A percentile compares a stretch with the other conserved stretches of the same genome.
phyloP scores from a whole-genome alignment of 2,888 invertebrate species.

The Cataglyphis altisquamis region DNA sequence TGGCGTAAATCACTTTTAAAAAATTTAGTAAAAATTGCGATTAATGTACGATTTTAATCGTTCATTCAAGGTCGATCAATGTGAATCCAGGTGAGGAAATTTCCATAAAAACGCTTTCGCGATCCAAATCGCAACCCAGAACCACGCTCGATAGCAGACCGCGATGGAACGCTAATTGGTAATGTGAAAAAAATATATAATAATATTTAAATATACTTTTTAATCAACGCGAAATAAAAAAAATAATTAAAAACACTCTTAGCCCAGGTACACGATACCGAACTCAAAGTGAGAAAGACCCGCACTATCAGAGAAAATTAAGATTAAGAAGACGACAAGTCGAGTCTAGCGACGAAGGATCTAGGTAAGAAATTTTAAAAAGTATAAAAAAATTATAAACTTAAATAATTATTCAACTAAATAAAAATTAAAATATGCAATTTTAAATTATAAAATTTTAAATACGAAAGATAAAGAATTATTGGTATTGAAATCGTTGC shows the following conservation, averaged over 20 bases:
- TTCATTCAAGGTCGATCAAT: constrained; percentile 75
- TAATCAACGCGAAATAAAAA: neutral
- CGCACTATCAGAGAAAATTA: constrained; percentile 91
- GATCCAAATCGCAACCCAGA: constrained; percentile 80
- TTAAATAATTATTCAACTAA: neutral
- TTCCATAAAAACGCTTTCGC: constrained; percentile 69
- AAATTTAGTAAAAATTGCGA: constrained; percentile 4
- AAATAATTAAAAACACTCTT: constrained; percentile 61
- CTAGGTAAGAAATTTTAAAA: constrained; percentile 76
- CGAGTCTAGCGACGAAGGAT: constrained; percentile 86
- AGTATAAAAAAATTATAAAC: neutral
- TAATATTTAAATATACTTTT: neutral
- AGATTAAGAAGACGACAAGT: constrained; percentile 89
- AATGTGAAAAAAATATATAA: constrained; percentile 48
- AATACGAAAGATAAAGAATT: neutral
- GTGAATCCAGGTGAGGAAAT: constrained; percentile 76
- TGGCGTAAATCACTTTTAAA: constrained; percentile 6
- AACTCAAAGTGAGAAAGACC: constrained; percentile 96
- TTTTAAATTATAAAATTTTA: neutral
- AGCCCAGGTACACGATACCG: constrained; percentile 93
- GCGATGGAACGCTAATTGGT: constrained; percentile 85
- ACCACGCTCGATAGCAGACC: constrained; percentile 81
- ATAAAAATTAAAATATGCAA: neutral
- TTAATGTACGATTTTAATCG: neutral
- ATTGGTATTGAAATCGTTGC: neutral